A percentile compares a stretch with the other conserved stretches of the same genome.
These are phyloP conservation scores for Rhabdomys pumilio DNA, from an alignment of 2,797 vertebrate species.

Conservation along the genomic window DNA sequence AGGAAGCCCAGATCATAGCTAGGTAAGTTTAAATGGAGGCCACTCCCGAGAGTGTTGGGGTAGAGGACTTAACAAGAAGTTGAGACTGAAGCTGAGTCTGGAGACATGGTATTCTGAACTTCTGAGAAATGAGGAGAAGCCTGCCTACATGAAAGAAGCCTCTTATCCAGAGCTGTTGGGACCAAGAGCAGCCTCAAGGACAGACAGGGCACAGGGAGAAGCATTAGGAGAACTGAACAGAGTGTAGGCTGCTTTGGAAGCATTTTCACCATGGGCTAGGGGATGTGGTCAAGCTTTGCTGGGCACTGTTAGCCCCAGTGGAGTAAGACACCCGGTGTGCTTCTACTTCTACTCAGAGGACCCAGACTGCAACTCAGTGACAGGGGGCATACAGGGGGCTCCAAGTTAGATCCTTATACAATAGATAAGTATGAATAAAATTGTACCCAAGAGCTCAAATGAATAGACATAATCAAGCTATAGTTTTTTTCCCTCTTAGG, in stretches of 20 bases:
- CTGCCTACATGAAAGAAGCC: neutral
- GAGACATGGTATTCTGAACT: neutral
- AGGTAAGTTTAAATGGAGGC: neutral
- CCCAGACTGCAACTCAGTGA: neutral
- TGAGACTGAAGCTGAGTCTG: neutral
- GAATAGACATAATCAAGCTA: neutral
- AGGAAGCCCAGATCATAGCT: neutral
- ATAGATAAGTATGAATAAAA: neutral
- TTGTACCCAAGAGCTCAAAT: neutral
- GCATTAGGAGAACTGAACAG: neutral
- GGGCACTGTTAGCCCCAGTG: neutral
- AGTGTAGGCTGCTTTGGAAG: neutral
- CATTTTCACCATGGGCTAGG: accelerated
- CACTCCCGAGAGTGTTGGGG: neutral
- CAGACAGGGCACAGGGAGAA: neutral
- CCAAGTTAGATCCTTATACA: neutral
- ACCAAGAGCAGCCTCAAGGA: neutral
- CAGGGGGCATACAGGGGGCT: no score
- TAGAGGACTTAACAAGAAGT: neutral
- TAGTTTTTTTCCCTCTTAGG: no score
- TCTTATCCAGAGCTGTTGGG: no score
- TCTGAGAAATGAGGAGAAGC: neutral
- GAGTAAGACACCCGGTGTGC: neutral
- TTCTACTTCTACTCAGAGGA: neutral
- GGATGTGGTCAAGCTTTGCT: neutral